Base-by-base conservation (phyloP, 2,797 vertebrate genomes). In the Alauda arvensis region DNA sequence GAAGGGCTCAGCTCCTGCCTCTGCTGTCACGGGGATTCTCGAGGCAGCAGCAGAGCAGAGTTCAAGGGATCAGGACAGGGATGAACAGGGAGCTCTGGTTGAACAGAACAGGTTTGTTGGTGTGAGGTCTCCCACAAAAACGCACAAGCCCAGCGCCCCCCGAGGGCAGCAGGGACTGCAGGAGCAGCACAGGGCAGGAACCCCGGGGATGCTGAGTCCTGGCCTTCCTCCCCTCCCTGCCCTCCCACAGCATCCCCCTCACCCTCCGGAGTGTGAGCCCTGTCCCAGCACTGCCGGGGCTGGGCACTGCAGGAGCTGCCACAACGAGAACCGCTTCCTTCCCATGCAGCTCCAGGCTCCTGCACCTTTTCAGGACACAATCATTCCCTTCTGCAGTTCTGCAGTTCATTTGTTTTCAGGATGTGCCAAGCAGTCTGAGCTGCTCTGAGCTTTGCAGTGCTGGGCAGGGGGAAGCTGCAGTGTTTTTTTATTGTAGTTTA, bases 1-100 rank as follows among this genome's bases (percentile, higher is more conserved):
- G 10, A 60, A 70, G 26, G 6, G 57, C 90, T 90, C 90, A 72
- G 86, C 61, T 48, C n/a, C 85, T 65, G 10, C 94, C 91, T 94
- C 93, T 76, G 85, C n/a, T 39, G 3, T 0, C 70, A 13, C 71
- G n/a, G 57, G 12, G 57, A 48, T 48, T 12, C 87, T 60, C 65
- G 3, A 68, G 88, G 86, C 81, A 72, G 51, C 66, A 69, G 56
- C 60, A 70, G 81, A 48, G 65, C 40, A 34, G 60, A 37, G 39
- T 14, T n/a, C 21, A 8, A 59, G 60, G 59, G 52, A 3, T 37
- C 37, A 37, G 37, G 37, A 37, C 37, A 23, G 53, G 42, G 34
- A 19, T 12, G 40, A 49, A 49, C 61, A 31, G 86, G 43, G 29
- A 77, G 69, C 66, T 82, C 42, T 37, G 8, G 52, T 46, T 3